Evolutionary conservation across 53 echinoderm and acorn worm genomes (phyloP).

Genomic region (Paracentrotus lividus): DNA sequence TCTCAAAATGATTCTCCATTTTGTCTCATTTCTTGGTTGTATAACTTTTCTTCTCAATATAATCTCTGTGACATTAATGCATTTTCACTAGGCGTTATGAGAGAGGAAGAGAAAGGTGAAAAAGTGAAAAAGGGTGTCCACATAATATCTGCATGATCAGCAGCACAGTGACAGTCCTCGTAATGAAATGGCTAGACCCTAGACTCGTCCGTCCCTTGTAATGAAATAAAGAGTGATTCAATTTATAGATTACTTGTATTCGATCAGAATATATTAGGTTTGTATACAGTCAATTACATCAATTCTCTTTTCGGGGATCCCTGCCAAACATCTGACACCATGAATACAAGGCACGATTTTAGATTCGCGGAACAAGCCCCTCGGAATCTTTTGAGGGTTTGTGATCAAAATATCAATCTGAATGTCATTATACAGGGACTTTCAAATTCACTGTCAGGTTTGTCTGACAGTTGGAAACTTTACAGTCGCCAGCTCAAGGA

Average conservation of each 20-base stretch:
- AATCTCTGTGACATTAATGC: not conserved
- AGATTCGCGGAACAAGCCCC: not conserved
- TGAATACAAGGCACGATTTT: slow-evolving; percentile 5
- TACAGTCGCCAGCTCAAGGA: too few species aligned
- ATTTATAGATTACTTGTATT: slow-evolving; percentile 29
- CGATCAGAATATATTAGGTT: slow-evolving; percentile 7
- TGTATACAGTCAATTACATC: slow-evolving; percentile 45
- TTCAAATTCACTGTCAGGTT: not conserved
- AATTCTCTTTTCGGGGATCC: not conserved
- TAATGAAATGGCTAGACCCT: slow-evolving; percentile 34
- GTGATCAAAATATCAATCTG: slow-evolving; percentile 28
- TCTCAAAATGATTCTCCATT: not conserved
- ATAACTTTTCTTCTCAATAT: not conserved
- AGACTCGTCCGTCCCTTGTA: not conserved
- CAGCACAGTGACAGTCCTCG: not conserved
- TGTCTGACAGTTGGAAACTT: not conserved
- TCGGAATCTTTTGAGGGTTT: slow-evolving; percentile 19
- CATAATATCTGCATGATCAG: not conserved
- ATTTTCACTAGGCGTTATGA: not conserved
- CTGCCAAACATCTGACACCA: slow-evolving; percentile 38
- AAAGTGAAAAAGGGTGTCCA: not conserved
- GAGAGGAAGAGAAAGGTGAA: not conserved
- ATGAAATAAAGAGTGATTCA: slow-evolving; percentile 23
- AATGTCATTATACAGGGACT: not conserved
- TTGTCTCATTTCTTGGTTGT: not conserved